Evolutionary conservation across 2,888 invertebrate genomes (phyloP), one percentile per base, ranked within the genome.

Genomic region (Sympetrum striolatum): DNA sequence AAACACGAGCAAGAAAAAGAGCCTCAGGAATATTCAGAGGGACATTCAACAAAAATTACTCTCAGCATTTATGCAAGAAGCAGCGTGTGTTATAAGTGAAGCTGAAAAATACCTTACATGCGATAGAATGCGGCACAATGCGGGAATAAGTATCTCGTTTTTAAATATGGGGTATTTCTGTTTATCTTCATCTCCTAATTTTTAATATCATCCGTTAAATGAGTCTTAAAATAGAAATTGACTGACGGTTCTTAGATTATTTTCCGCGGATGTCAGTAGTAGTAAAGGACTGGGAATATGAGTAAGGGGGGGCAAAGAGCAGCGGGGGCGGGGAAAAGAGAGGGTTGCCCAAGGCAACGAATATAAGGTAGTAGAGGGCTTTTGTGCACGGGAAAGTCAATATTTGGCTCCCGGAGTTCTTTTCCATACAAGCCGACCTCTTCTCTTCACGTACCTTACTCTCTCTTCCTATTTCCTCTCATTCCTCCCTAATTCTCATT

Each of bases 361-460:
- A 86, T 86, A 86, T 86, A 86, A 86, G 86, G 58, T 86, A 86
- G 86, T 86, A 22, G 58, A 86, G 86, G 58, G 86, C 86, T 86
- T 86, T 86, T 86, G 86, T 86, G 86, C 86, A 86, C 86, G 86
- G 60, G 86, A 86, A 86, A 86, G 86, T 86, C 86, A 86, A 86
- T 86, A 86, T 86, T 86, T 86, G 86, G 60, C 86, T 86, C 86
- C 60, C 12, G 60, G 86, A 86, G 86, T 86, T 86, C 86, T 86
- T 86, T 86, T 86, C 60, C 86, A 82, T 58, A 86, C 86, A 86
- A 60, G 86, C 86, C 86, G 60, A 60, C 60, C 64, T 60, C 58
- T 58, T 35, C 25, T 35, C 60, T 18, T 12, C 60, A 37, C 60
- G 35, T 22, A 22, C 58, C 86, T 60, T 37, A 58, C 37, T 60